phyloP scores from a whole-genome alignment of 2,888 invertebrate genomes.

The Phengaris alcon region DNA sequence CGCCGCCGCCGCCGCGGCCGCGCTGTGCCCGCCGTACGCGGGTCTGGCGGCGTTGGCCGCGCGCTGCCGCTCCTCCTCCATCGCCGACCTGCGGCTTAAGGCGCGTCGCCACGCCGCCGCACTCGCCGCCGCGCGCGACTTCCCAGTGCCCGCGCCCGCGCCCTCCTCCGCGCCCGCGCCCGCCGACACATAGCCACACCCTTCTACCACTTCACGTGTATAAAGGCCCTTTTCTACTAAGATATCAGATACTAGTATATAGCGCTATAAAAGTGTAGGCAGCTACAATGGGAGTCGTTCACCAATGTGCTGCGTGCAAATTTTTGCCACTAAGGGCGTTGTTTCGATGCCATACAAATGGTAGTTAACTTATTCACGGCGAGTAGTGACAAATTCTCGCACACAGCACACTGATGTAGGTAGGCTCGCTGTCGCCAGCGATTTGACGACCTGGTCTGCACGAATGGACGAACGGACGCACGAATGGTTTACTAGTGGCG shows the following conservation, averaged over 20 bases:
- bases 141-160: conserved; percentile 49
- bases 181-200: conserved; percentile 59
- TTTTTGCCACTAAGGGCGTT: no score
- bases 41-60: conserved; percentile 90
- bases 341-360: no score
- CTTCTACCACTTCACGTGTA: conserved; percentile 27
- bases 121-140: conserved; percentile 80
- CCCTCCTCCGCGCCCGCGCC: conserved; percentile 45
- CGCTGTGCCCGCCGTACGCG: conserved; percentile 82
- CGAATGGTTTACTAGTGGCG: no score
- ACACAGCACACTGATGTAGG: no score
- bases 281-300: no score
- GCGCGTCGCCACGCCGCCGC: conserved; percentile 96
- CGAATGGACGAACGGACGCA: no score
- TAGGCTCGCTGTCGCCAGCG: neutral
- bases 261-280: no score
- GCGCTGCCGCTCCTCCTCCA: conserved; percentile 92
- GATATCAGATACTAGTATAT: no score
- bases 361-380: no score
- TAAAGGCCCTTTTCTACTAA: neutral
- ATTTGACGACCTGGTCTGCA: neutral
- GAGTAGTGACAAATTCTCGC: no score
- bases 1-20: conserved; percentile 76
- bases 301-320: no score
- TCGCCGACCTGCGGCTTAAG: conserved; percentile 95